Base-by-base conservation (phyloP, 1,140 invertebrate genomes). In the Antheraea pernyi region DNA sequence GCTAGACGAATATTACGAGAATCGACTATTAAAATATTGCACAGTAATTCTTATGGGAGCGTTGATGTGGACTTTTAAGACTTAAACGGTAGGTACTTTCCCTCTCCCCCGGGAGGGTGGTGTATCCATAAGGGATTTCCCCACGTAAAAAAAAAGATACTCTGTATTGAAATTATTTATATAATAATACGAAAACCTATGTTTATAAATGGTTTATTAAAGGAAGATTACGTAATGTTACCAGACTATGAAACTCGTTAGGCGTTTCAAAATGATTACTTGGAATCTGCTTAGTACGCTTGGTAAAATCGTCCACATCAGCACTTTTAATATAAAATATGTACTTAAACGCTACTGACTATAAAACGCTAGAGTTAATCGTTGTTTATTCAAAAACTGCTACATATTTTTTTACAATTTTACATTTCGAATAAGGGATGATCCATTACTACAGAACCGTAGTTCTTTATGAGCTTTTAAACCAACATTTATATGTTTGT, bases 381-480 rank as follows among this genome's bases (percentile, higher is more conserved):
- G 61, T 63, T 63, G 61, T 63, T 53, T 53, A 63, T 63, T 53
- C 36, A 63, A 63, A 37, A 63, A 37, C 10, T 53, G 46, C 46
- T 53, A 53, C 46, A 16, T 22, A 19, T 13, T 37, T 63, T 62
- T 63, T 63, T 63, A 63, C 61, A 63, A 63, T 37, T 63, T 63
- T 63, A 63, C 61, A 63, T 63, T 37, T 13, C 30, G 22, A n/a
- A 63, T n/a, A 22, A 36, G 36, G 22, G 6, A 62, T 30, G 22
- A 62, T 36, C 19, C 22, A 30, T 37, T 62, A 37, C 9, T 22
- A 2, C 9, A 1, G 46, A 16, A 16, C 16, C 6, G 46, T 53
- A 53, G 16, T 53, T 53, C 4, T 11, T 42, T 11, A 42, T 42
- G 0, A 42, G 11, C 7, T 42, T 42, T 42, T 42, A 9, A 9